Base-by-base conservation (phyloP, 2,797 vertebrate species). In the Lateolabrax maculatus region DNA sequence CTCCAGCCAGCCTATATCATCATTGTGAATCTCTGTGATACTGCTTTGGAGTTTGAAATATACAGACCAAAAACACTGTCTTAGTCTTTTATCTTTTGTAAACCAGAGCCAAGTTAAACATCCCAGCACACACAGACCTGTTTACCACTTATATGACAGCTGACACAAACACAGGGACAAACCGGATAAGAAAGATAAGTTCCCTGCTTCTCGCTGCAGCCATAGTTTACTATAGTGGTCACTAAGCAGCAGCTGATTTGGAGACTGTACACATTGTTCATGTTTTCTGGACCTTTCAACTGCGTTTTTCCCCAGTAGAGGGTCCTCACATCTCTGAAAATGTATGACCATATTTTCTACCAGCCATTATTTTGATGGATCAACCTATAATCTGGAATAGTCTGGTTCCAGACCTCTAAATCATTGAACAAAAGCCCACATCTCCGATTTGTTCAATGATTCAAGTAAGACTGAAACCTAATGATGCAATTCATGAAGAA, bases 1-100 rank as follows among this genome's bases (percentile, higher is more conserved):
- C 61, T 66, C 23, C 44, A 37, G 70, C 29, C 5, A 27, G 43
- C 16, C 19, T 48, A 6, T 31, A 63, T 82, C 69, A 77, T 68
- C 37, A 49, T 56, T 39, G 19, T 34, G 39, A 56, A 62, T 67
- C 48, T 27, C 10, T 46, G 46, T 27, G 25, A 19, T 25, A 23
- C 27, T 53, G 44, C 21, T 43, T 43, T 44, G 15, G 34, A 31
- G 16, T 21, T 41, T 70, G 19, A 53, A 60, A 52, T 58, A 51
- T 16, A 51, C 27, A 36, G 21, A 56, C 16, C 39, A 13, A 29
- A 53, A 55, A 21, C 27, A 11, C 21, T 7, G 12, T 49, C 10
- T 21, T 29, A 36, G 18, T 52, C 5, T n/a, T 27, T 36, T 48
- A 64, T 58, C 52, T 80, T 69, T 63, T 57, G 65, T 68, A 43